phyloP scores from a whole-genome alignment of 2,113 vertebrate species.

The Panthera leo region DNA sequence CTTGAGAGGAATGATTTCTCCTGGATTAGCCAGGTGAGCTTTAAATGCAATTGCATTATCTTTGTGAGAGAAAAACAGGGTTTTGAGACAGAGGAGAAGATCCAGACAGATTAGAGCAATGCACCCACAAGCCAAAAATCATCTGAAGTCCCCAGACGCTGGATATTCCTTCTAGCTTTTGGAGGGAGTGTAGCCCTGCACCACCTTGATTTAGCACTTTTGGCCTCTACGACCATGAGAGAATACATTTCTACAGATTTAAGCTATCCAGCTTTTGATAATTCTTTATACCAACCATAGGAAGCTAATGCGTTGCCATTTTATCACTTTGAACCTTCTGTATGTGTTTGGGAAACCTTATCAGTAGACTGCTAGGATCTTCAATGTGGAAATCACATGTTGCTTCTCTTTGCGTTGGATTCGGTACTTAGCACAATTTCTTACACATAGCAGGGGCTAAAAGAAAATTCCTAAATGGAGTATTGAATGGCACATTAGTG shows the following conservation, averaged over 20 bases:
- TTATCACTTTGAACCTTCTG: not conserved
- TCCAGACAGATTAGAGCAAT: not conserved
- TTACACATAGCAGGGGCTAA: not conserved
- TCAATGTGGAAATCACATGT: not conserved
- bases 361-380: not conserved
- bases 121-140: not conserved
- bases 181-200: not conserved
- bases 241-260: not conserved
- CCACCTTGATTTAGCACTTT: not conserved
- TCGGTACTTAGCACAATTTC: not conserved
- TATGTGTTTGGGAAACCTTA: not conserved
- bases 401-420: not conserved
- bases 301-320: not conserved
- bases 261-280: not conserved
- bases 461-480: not conserved
- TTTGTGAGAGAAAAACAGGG: not conserved
- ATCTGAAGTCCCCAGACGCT: not conserved
- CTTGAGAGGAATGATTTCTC: not conserved
- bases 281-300: not conserved
- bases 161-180: rapidly evolving
- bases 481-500: not conserved
- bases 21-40: not conserved
- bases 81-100: not conserved
- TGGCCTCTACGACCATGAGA: not conserved
- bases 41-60: not conserved